Percentiles rank a stretch among this genome's conserved stretches.
Evolutionary conservation across 2,888 invertebrate genomes (phyloP).

Genomic region (Hemaris fuciformis): DNA sequence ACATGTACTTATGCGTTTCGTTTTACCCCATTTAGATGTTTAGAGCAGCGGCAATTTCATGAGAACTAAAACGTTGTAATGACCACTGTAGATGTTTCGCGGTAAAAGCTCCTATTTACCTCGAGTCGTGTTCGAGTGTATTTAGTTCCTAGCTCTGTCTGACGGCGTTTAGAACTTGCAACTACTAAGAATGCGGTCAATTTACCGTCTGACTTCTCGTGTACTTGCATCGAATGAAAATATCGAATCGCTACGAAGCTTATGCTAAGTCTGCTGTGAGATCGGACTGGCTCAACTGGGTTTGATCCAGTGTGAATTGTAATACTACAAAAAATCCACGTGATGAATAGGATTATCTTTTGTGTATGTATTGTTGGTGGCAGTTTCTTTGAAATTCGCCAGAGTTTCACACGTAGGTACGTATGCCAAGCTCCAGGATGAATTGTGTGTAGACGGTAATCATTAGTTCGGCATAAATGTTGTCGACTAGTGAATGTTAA

Average conservation of each 20-base stretch:
- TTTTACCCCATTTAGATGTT: constrained; percentile 69
- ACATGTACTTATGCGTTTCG: constrained; percentile 50
- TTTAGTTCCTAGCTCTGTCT: constrained; percentile 44
- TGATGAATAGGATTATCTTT: no score
- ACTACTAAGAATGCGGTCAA: constrained; percentile 45
- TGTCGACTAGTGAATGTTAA: no score
- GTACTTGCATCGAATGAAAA: constrained; percentile 1
- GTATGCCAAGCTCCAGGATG: no score
- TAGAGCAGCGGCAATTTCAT: constrained; percentile 54
- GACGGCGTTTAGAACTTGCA: constrained; percentile 40
- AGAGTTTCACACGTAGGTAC: no score
- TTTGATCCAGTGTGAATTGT: no score
- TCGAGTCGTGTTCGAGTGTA: constrained; percentile 63
- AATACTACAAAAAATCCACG: no score
- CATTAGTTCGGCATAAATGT: no score
- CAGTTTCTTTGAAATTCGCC: no score
- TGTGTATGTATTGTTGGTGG: no score
- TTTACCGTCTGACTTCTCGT: constrained; percentile 38
- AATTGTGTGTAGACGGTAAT: no score
- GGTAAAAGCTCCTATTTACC: constrained; percentile 72
- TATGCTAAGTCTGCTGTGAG: no score
- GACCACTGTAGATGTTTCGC: constrained; percentile 65
- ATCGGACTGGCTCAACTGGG: no score
- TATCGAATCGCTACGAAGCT: neutral
- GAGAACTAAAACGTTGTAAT: constrained; percentile 73